Base-by-base conservation (phyloP, 2,797 vertebrate species). In the Eutrigla gurnardus region DNA sequence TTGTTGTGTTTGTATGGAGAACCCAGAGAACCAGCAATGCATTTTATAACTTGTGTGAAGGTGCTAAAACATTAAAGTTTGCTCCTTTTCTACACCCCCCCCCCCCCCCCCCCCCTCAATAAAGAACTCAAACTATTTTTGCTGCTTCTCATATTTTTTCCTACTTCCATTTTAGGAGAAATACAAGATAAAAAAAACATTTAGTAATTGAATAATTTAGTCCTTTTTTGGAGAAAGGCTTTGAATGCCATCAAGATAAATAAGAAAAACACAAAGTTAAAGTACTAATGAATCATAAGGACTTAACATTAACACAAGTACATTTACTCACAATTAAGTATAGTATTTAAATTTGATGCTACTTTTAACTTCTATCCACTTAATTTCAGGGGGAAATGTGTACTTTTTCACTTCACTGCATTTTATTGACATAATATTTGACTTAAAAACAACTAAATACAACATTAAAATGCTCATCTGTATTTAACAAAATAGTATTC, bases 61-160 rank as follows among this genome's bases (percentile, higher is more conserved):
- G 89, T 91, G 89, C 90, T 92, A 75, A 80, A 88, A 88, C 73
- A 85, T 75, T 25, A 70, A 40, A 40, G 68, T 82, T 84, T 86
- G 86, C 82, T 87, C 90, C 81, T 93, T 94, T 94, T 94, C 83
- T 93, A 93, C 89, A 86, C 75, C 81, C 85, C 65, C 58, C 73
- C 62, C 70, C 32, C 25, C 25, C 25, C 25, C 25, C 25, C 25
- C 25, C 25, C 2, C 70, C 74, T 71, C 73, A 95, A 93, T 93
- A 95, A 95, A 94, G 69, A 85, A 64, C 79, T 87, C 69, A 91
- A 92, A 89, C 76, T 39, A 58, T 69, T 59, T 33, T 33, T 9
- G 17, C 17, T 58, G 59, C 8, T 32, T 78, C 7, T 67, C 33
- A 65, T 40, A 4, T 77, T 73, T 42, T 71, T 6, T 54, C 1